phyloP scores from a whole-genome alignment of 2,113 vertebrate genomes.

The Pseudopodoces humilis region DNA sequence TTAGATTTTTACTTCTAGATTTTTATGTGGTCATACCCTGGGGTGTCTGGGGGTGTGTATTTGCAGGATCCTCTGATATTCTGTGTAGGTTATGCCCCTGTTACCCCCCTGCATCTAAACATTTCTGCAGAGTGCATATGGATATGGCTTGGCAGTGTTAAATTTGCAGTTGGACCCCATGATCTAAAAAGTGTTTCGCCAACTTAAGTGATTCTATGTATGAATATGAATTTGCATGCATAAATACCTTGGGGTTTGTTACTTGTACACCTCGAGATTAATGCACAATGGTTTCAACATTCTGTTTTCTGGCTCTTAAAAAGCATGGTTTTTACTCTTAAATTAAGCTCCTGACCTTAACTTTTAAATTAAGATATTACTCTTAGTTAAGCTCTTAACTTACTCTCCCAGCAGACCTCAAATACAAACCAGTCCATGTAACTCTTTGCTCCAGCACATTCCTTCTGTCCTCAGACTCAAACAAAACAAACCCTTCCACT shows the following conservation, averaged over 20 bases:
- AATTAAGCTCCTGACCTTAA: background rate
- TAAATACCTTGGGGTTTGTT: background rate
- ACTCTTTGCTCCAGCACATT: background rate
- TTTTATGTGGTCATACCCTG: background rate
- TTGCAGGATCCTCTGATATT: background rate
- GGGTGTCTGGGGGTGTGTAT: background rate
- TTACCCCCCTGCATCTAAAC: background rate
- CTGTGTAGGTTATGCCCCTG: background rate
- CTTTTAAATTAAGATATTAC: background rate
- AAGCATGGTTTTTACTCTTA: background rate
- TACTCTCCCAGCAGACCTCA: background rate
- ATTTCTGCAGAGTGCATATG: background rate
- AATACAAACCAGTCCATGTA: background rate
- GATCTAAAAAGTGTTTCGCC: background rate
- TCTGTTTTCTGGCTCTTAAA: background rate
- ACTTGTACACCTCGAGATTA: background rate
- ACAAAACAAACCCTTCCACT: background rate
- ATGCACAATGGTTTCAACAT: background rate
- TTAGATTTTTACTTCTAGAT: too few relatives aligned
- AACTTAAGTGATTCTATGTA: background rate
- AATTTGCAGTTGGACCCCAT: background rate
- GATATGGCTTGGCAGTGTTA: background rate
- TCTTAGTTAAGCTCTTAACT: background rate
- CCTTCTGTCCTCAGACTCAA: background rate
- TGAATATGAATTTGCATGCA: background rate